A percentile compares a stretch with the other conserved stretches of the same genome.
Evolutionary conservation across 2,797 vertebrate genomes (phyloP).

Genomic region (Sebastes nivosus): DNA sequence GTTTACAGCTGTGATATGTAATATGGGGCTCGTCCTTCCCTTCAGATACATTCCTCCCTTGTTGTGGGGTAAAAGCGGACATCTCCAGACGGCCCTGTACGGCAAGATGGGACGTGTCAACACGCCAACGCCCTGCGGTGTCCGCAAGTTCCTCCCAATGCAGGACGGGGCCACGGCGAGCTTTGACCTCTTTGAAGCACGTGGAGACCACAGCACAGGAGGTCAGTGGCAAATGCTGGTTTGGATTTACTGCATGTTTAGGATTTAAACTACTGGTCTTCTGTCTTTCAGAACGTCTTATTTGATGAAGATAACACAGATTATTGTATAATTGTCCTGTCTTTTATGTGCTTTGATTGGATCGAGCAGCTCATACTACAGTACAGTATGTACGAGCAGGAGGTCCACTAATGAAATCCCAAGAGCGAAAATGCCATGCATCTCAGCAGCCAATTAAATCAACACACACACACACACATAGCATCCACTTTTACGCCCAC

Average conservation of each 20-base stretch:
- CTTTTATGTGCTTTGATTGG: slow-evolving; percentile 6
- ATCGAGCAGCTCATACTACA: neutral
- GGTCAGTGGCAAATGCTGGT: slow-evolving; percentile 76
- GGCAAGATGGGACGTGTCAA: slow-evolving; percentile 94
- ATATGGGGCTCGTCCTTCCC: slow-evolving; percentile 19
- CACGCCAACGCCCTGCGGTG: slow-evolving; percentile 89
- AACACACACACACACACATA: neutral
- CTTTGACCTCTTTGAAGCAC: slow-evolving; percentile 93
- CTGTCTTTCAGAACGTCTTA: neutral
- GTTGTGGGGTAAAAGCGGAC: slow-evolving; percentile 97
- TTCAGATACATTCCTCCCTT: slow-evolving; percentile 93
- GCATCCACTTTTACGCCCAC: slow-evolving; percentile 14
- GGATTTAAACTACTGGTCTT: neutral
- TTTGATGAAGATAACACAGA: neutral
- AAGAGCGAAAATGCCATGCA: slow-evolving; percentile 13
- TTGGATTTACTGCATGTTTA: neutral
- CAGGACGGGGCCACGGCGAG: slow-evolving; percentile 93
- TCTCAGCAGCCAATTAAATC: slow-evolving; percentile 46
- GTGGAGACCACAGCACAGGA: slow-evolving; percentile 87
- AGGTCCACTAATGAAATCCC: slow-evolving; percentile 51
- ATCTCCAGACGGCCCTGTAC: slow-evolving; percentile 94
- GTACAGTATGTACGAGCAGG: neutral
- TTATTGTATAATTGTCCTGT: neutral
- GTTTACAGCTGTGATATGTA: slow-evolving; percentile 11
- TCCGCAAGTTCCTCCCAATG: slow-evolving; percentile 92